Percentiles rank a stretch among this genome's conserved stretches.
phyloP scores from a whole-genome alignment of 2,113 vertebrate species.

The Protobothrops mucrosquamatus region DNA sequence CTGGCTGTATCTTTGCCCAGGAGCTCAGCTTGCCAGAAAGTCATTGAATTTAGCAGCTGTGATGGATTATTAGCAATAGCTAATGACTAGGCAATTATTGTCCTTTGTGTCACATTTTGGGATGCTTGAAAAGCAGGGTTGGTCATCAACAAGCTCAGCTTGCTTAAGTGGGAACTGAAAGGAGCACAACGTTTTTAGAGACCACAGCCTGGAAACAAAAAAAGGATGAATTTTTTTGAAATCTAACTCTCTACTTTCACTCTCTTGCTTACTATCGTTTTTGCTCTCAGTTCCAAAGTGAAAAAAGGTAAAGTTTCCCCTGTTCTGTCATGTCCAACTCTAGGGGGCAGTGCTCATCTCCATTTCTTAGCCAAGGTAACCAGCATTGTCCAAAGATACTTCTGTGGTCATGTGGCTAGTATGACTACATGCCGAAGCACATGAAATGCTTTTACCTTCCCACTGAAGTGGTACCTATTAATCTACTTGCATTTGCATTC shows the following conservation, averaged over 20 bases:
- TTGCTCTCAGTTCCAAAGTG: conserved; percentile 20
- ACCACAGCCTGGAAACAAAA: background rate
- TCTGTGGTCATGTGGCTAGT: background rate
- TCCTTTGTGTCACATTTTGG: background rate
- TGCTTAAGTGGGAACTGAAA: background rate
- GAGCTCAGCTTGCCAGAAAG: background rate
- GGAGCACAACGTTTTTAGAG: background rate
- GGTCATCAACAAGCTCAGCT: conserved; percentile 1
- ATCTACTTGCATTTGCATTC: background rate
- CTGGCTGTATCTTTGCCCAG: background rate
- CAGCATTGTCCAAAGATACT: background rate
- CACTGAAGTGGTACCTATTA: background rate
- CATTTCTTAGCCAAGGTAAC: background rate
- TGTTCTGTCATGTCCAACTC: background rate
- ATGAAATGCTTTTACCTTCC: background rate
- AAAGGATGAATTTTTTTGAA: background rate
- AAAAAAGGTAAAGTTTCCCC: background rate
- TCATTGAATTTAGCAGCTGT: background rate
- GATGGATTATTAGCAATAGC: background rate
- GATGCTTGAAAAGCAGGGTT: background rate
- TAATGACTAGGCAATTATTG: background rate
- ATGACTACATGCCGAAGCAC: background rate
- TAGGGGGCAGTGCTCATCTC: background rate
- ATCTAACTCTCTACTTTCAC: background rate
- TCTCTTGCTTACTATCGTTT: conserved; percentile 29